Conservation (phyloP, 1,140 invertebrate genomes). For the Drosophila miranda region DNA sequence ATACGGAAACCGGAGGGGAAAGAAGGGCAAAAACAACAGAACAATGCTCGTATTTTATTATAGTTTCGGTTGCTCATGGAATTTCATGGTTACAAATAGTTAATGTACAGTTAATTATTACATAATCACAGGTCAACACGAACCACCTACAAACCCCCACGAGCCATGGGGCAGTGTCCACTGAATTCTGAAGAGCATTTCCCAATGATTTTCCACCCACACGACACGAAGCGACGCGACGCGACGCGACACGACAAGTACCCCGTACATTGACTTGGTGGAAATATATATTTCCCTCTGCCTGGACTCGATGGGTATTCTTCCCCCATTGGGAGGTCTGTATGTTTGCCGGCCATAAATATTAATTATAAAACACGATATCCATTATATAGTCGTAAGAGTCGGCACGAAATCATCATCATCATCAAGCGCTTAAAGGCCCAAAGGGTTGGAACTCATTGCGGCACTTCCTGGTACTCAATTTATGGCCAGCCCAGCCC, state of each 20-base stretch:
- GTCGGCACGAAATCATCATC: constrained; percentile 58
- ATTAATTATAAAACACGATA: constrained; percentile 68
- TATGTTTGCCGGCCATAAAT: constrained; percentile 61
- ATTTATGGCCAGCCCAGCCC: constrained; percentile 17
- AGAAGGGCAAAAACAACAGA: background rate
- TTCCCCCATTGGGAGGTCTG: constrained; percentile 4
- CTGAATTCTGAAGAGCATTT: constrained; percentile 4
- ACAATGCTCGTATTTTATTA: constrained; percentile 38
- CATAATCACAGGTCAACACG: constrained; percentile 70
- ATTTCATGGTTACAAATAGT: constrained; percentile 80
- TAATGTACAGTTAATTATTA: constrained; percentile 79
- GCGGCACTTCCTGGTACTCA: constrained; percentile 45
- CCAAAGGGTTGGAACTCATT: constrained; percentile 46
- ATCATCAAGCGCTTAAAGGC: constrained; percentile 36
- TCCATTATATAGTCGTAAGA: constrained; percentile 30
- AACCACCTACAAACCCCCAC: constrained; percentile 2
- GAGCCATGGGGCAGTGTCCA: constrained; percentile 17
- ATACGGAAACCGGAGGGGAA: too few relatives aligned
- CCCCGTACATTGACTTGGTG: constrained; percentile 57
- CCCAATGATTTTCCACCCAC: too few relatives aligned
- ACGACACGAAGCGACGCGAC: too few relatives aligned
- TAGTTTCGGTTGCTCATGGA: constrained; percentile 37
- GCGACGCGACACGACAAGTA: constrained; percentile 11
- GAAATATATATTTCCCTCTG: constrained; percentile 14
- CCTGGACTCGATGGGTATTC: constrained; percentile 8